Conservation (phyloP, 2,113 vertebrate species). For the Bombycilla garrulus region DNA sequence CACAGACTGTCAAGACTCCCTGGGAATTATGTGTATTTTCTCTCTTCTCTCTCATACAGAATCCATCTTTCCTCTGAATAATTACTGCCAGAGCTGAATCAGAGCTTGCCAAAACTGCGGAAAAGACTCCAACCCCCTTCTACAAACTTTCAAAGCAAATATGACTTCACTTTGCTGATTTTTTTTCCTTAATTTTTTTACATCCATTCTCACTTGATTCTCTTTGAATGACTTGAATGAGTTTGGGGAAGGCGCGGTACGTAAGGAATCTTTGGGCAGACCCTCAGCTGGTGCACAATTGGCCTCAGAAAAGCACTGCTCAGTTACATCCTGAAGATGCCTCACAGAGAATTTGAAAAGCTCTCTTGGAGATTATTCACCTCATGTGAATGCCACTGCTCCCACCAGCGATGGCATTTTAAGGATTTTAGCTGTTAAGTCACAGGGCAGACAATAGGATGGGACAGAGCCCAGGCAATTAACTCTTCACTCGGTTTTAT, state of each 20-base stretch:
- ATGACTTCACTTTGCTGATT: background rate
- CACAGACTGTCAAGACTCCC: constrained; percentile 4
- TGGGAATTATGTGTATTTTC: constrained; percentile 4
- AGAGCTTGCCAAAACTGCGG: background rate
- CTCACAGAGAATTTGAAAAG: constrained; percentile 19
- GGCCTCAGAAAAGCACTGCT: background rate
- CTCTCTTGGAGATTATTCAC: constrained; percentile 34
- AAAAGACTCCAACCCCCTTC: constrained; percentile 10
- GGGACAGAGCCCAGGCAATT: background rate
- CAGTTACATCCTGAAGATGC: background rate
- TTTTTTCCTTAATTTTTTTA: background rate
- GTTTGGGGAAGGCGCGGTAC: background rate
- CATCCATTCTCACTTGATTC: background rate
- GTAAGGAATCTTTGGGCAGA: background rate
- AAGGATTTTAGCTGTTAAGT: background rate
- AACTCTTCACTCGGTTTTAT: background rate
- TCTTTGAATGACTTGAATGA: background rate
- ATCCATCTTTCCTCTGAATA: constrained; percentile 10
- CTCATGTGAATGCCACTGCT: background rate
- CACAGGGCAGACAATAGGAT: background rate
- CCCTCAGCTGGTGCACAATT: background rate
- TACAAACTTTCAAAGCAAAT: constrained; percentile 20
- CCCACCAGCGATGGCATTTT: background rate
- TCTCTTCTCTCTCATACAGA: background rate
- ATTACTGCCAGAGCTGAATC: constrained; percentile 36